Conservation (phyloP, 2,888 invertebrate species). For the Pristionchus entomophagus region DNA sequence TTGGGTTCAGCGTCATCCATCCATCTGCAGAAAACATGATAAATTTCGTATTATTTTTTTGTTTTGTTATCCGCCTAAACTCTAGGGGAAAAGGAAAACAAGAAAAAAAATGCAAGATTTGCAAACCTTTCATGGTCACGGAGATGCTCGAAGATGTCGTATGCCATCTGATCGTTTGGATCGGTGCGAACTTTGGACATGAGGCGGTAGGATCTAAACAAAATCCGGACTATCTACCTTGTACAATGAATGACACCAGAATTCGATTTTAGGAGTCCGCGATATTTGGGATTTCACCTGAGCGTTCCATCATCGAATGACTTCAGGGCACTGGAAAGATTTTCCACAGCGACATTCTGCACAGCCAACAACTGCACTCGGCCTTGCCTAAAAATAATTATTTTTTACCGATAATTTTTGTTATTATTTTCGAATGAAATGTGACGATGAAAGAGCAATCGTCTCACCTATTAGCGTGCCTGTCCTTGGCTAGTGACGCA, state of each 20-base stretch:
- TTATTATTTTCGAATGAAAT: too few relatives aligned
- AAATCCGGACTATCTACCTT: not conserved
- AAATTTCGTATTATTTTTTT: too few relatives aligned
- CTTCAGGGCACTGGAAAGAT: not conserved
- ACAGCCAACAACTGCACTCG: not conserved
- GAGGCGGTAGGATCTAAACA: not conserved
- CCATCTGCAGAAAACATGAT: not conserved
- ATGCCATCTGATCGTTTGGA: not conserved
- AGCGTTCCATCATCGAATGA: not conserved
- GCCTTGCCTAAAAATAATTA: not conserved
- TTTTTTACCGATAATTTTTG: too few relatives aligned
- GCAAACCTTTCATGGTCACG: not conserved
- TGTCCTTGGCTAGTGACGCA: not conserved
- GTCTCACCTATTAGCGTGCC: not conserved
- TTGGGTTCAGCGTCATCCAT: not conserved
- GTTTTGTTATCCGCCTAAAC: too few relatives aligned
- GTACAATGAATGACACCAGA: too few relatives aligned
- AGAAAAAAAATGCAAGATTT: not conserved
- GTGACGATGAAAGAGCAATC: too few relatives aligned
- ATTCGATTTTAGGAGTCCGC: too few relatives aligned
- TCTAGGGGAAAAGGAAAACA: too few relatives aligned
- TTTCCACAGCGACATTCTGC: conserved; percentile 6
- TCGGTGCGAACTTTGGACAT: not conserved
- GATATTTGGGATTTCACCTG: not conserved
- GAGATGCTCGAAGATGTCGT: not conserved